Base-by-base conservation (phyloP, 2,888 invertebrate species). In the Hypolimnas misippus region DNA sequence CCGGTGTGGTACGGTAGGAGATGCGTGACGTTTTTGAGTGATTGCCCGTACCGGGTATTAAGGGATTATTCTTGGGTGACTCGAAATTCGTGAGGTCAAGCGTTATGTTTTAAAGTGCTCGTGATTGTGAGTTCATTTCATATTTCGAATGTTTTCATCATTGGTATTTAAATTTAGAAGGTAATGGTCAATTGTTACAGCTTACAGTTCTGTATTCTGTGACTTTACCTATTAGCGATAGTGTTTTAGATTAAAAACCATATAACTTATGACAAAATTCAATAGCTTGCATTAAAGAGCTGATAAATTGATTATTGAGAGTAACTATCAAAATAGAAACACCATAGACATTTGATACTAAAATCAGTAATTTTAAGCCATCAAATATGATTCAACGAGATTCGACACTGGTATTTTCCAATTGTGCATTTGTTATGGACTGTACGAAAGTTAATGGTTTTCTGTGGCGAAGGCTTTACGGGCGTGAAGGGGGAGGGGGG, bases 21-120 rank as follows among this genome's bases (percentile, higher is more conserved):
- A 21, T 44, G 29, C 42, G 53, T 54, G 61, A 62, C 57, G 55
- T 65, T 60, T 63, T 65, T 65, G 65, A 65, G 57, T 60, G 65
- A 65, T 65, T 65, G 62, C 59, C 50, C 60, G 60, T 46, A 63
- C n/a, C 53, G 31, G 52, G 44, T 59, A 44, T 52, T 42, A 54
- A 55, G 59, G 59, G 54, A 66, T 63, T 59, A 63, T 56, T 56
- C 46, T 25, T 46, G 38, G 40, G 50, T 56, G 40, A 55, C 19
- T 42, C 33, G 40, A 33, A 14, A 57, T 42, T 44, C 29, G 57
- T 49, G 46, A 51, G 57, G 62, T 62, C 62, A 51, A 40, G 40
- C 40, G 29, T n/a, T 17, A n/a, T 12, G 12, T 44, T 8, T 44
- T 19, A 19, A 44, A 44, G n/a, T 3, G 5, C 25, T 25, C 21